A percentile compares a stretch with the other conserved stretches of the same genome.
phyloP scores from a whole-genome alignment of 2,113 vertebrate species.

The Notechis scutatus region DNA sequence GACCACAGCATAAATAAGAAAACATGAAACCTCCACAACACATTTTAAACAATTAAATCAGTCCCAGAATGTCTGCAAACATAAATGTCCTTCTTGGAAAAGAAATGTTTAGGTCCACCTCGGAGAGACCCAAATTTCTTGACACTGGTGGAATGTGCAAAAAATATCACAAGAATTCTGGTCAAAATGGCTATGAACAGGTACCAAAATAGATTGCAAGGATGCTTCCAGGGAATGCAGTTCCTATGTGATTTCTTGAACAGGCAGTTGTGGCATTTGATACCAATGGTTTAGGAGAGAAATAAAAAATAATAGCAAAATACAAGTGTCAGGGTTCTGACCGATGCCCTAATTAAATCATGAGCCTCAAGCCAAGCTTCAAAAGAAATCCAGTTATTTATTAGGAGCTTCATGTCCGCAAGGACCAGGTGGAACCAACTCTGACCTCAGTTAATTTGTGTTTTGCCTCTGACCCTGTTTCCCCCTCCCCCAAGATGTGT shows the following conservation, averaged over 20 bases:
- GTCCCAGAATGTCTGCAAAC: neutral
- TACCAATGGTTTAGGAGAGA: neutral
- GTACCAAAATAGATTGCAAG: neutral
- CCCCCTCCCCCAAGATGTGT: no score
- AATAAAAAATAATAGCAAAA: neutral
- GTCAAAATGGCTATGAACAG: no score
- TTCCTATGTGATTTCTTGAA: neutral
- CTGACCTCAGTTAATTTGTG: no score
- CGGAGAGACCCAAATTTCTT: neutral
- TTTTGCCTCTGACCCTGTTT: no score
- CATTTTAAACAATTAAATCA: neutral
- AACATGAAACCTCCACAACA: neutral
- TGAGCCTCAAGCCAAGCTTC: no score
- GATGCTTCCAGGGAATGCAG: neutral
- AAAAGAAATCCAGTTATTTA: no score
- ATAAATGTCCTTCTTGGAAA: neutral
- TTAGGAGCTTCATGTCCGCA: no score
- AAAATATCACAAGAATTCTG: neutral
- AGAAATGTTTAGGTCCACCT: neutral
- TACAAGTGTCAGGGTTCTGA: no score
- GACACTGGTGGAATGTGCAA: neutral
- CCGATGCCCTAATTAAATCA: no score
- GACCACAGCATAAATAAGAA: neutral
- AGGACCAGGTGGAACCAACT: no score
- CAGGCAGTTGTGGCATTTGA: neutral